Base-by-base conservation (phyloP, 2,797 vertebrate species). In the Erpetoichthys calabaricus region DNA sequence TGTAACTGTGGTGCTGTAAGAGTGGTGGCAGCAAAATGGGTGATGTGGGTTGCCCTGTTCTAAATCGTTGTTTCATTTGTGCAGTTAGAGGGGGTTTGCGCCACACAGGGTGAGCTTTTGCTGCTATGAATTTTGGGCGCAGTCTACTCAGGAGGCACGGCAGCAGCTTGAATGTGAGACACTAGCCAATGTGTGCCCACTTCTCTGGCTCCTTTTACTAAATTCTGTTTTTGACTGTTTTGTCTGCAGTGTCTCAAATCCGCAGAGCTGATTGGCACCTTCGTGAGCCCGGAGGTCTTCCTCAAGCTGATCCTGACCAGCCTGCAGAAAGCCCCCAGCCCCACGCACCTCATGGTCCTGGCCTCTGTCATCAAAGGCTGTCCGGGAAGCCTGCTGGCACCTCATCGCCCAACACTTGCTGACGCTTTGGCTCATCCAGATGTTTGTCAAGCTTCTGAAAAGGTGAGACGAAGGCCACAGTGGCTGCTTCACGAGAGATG, bases 221-320 rank as follows among this genome's bases (percentile, higher is more conserved):
- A 25, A 6, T 55, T 8, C 42, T 56, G 7, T 4, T 2, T 1
- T 56, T 59, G 41, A 2, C 65, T 2, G 65, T 76, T 4, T 45
- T 59, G 8, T 53, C 65, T 62, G 3, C 68, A 99, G 95, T 79
- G 87, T 67, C 60, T 80, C 58, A 81, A 80, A 63, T 86, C 89
- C 0, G 91, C 91, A 1, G 84, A 88, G 71, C 71, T 94, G 54
- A 63, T 97, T 7, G 95, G 95, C 25, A 81, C 63, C 0, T 99
- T 99, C 61, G 91, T 98, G 59, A 83, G 66, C 68, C 89, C 92
- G 0, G 86, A 80, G 1, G 89, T 91, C 49, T 89, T 86, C 8
- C 75, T 97, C 69, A 93, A 85, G 67, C 74, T 98, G 66, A 73
- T 90, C 59, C 68, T 89, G 64, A 63, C 82, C 1, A 75, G 83